Conservation (phyloP, 53 echinoderm and acorn worm genomes). For the Holothuria scabra region DNA sequence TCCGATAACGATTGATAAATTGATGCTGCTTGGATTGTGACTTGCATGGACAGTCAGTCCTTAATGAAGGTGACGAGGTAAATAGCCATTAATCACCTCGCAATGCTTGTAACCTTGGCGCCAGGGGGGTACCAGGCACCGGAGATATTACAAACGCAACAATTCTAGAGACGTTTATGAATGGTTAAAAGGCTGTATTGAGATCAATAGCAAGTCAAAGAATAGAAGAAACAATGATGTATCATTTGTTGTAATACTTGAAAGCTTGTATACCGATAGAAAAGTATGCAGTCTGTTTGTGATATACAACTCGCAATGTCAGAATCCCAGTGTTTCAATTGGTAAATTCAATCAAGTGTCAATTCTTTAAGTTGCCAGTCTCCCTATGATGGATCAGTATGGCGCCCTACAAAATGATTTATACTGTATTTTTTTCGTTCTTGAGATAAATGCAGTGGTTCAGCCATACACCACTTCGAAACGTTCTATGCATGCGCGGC, state of each 20-base stretch:
- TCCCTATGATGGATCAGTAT: too few relatives aligned
- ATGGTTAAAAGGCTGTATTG: constrained; percentile 23
- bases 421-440: too few relatives aligned
- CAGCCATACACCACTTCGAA: too few relatives aligned
- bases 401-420: too few relatives aligned
- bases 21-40: constrained; percentile 19
- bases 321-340: too few relatives aligned
- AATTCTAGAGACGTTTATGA: constrained; percentile 4
- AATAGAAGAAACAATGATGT: neutral
- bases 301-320: constrained; percentile 6
- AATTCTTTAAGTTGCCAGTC: too few relatives aligned
- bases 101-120: constrained; percentile 19
- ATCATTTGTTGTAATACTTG: constrained; percentile 10
- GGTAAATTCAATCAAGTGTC: too few relatives aligned
- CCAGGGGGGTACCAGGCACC: constrained; percentile 29
- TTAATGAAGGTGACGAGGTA: constrained; percentile 8
- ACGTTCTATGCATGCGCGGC: too few relatives aligned
- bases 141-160: neutral
- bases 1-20: constrained; percentile 11
- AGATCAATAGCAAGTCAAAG: constrained; percentile 30
- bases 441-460: too few relatives aligned
- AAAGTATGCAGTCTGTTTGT: neutral
- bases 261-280: constrained; percentile 7
- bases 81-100: constrained; percentile 21
- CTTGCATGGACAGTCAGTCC: constrained; percentile 23